Percentiles rank a stretch among this genome's conserved stretches.
Conservation (phyloP, 2,888 invertebrate genomes). For the Drosophila trichaetosa region DNA sequence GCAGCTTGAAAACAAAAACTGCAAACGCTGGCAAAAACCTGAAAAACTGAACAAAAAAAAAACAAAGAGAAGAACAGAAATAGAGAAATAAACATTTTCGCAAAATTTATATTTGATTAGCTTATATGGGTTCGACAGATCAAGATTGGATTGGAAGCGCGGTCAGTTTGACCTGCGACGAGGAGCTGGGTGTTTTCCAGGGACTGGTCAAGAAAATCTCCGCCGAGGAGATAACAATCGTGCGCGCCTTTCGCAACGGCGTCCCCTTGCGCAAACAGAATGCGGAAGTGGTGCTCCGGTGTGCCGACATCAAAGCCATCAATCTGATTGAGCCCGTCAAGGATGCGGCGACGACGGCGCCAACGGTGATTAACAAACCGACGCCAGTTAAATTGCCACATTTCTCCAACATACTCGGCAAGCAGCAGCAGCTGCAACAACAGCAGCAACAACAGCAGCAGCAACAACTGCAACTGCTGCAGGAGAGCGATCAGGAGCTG, state of each 20-base stretch:
- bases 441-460: conserved; percentile 34
- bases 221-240: conserved; percentile 89
- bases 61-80: conserved; percentile 12
- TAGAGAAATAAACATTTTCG: conserved; percentile 19
- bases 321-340: conserved; percentile 90
- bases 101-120: conserved; percentile 26
- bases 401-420: conserved; percentile 77
- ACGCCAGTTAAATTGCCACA: conserved; percentile 84
- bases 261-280: conserved; percentile 86
- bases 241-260: conserved; percentile 94
- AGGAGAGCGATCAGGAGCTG: conserved; percentile 51
- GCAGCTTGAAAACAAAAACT: conserved; percentile 53
- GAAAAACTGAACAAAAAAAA: conserved; percentile 33
- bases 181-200: conserved; percentile 92
- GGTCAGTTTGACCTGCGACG: conserved; percentile 93
- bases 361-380: conserved; percentile 84
- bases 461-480: conserved; percentile 27
- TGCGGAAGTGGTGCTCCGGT: conserved; percentile 85
- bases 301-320: conserved; percentile 89
- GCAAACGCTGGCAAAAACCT: conserved; percentile 59
- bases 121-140: conserved; percentile 70
- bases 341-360: conserved; percentile 75
- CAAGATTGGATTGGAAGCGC: conserved; percentile 89
- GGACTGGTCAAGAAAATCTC: conserved; percentile 90
- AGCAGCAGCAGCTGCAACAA: conserved; percentile 62